Percentiles rank a stretch among this genome's conserved stretches.
These are phyloP conservation scores for Saxicola maurus DNA, from an alignment of 2,797 vertebrate genomes.

Conservation along the genomic window DNA sequence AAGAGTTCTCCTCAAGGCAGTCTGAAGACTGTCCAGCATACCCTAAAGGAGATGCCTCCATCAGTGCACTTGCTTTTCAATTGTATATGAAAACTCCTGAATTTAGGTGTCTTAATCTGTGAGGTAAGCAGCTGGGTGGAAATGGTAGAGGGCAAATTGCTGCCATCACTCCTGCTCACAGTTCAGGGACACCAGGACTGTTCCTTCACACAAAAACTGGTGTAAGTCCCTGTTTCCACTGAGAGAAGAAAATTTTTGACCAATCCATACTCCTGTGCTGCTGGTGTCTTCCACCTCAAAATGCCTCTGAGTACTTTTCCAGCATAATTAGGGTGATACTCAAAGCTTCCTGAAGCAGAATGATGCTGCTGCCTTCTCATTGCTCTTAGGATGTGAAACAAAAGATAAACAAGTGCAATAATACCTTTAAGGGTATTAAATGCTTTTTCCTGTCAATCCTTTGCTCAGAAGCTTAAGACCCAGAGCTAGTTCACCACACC, in stretches of 20 bases:
- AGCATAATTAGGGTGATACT: neutral
- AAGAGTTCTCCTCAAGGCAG: neutral
- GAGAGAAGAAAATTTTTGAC: neutral
- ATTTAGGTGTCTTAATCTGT: neutral
- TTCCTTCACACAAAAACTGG: neutral
- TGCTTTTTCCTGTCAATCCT: neutral
- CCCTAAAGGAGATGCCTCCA: neutral
- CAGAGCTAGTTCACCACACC: neutral
- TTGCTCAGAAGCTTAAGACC: neutral
- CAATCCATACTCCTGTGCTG: neutral
- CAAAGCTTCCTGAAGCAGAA: neutral
- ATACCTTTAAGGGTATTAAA: neutral
- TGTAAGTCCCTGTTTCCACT: neutral
- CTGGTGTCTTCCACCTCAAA: neutral
- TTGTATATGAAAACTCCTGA: neutral
- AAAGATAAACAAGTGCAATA: neutral
- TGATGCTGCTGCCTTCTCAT: neutral
- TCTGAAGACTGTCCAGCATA: neutral
- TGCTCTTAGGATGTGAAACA: neutral
- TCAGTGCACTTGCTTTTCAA: neutral
- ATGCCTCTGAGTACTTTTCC: neutral
- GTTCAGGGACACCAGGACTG: neutral
- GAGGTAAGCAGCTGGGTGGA: neutral
- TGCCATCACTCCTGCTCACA: neutral
- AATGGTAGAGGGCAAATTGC: neutral